These are phyloP conservation scores for Aphidoletes aphidimyza DNA, from an alignment of 2,888 invertebrate species.

Conservation along the genomic window DNA sequence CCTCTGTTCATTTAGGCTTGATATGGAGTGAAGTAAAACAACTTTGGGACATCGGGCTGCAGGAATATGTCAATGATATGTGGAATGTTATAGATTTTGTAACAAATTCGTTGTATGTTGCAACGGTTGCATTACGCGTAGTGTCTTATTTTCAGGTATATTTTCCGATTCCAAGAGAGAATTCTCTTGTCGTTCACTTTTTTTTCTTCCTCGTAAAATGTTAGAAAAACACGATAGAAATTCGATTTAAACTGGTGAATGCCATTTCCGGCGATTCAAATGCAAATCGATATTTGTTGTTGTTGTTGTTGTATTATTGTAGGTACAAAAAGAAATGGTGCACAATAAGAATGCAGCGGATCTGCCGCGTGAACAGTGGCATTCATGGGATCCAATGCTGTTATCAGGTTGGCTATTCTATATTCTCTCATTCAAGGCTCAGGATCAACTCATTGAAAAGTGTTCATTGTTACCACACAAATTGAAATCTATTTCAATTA, in stretches of 20 bases:
- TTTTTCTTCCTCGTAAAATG: not conserved
- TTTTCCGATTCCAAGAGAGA: too few species aligned
- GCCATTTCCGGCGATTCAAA: not conserved
- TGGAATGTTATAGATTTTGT: slow-evolving; percentile 99
- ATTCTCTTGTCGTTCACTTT: too few species aligned
- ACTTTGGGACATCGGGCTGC: slow-evolving; percentile 96
- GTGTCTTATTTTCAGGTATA: slow-evolving; percentile 93
- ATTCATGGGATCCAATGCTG: slow-evolving; percentile 78
- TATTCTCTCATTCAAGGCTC: slow-evolving; percentile 23
- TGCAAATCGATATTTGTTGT: slow-evolving; percentile 55
- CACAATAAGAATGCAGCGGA: slow-evolving; percentile 71
- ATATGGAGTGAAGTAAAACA: slow-evolving; percentile 99
- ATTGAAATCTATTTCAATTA: slow-evolving; percentile 28
- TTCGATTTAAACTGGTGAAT: not conserved
- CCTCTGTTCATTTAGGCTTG: slow-evolving; percentile 72
- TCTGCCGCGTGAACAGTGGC: slow-evolving; percentile 90
- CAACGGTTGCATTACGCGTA: slow-evolving; percentile 92
- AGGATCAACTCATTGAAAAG: slow-evolving; percentile 25
- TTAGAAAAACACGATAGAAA: not conserved
- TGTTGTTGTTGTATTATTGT: not conserved
- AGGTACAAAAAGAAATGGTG: slow-evolving; percentile 81
- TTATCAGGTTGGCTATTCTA: slow-evolving; percentile 70
- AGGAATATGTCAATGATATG: slow-evolving; percentile 98
- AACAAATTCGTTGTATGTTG: slow-evolving; percentile 97
- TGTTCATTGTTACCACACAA: slow-evolving; percentile 15